phyloP scores from a whole-genome alignment of 1,140 invertebrate species.

The Drosophila azteca region DNA sequence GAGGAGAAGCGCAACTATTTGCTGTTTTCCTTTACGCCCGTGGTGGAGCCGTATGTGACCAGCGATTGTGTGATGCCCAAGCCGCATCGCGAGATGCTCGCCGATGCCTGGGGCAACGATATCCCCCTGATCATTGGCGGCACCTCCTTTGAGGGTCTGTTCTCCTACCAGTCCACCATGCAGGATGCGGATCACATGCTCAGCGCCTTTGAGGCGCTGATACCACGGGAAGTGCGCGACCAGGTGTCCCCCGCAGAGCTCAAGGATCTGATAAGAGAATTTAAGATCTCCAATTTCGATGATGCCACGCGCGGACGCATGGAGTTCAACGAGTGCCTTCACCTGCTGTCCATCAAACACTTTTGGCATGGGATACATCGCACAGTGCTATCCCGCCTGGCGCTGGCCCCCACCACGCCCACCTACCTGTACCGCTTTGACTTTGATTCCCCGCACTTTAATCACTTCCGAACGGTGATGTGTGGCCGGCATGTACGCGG shows the following conservation, averaged over 20 bases:
- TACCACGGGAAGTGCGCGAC: slow-evolving; percentile 48
- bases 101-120: slow-evolving; percentile 77
- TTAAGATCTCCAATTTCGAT: slow-evolving; percentile 57
- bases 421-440: slow-evolving; percentile 84
- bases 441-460: slow-evolving; percentile 73
- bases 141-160: slow-evolving; percentile 80
- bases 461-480: slow-evolving; percentile 68
- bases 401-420: slow-evolving; percentile 71
- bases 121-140: slow-evolving; percentile 83
- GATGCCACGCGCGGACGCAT: slow-evolving; percentile 50
- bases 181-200: slow-evolving; percentile 49
- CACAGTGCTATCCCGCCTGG: slow-evolving; percentile 51
- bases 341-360: slow-evolving; percentile 66
- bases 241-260: slow-evolving; percentile 26
- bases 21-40: slow-evolving; percentile 73
- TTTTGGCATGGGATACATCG: slow-evolving; percentile 82
- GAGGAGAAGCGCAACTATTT: slow-evolving; percentile 49
- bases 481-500: slow-evolving; percentile 73
- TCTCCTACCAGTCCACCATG: slow-evolving; percentile 57
- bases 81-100: slow-evolving; percentile 61
- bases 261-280: slow-evolving; percentile 43
- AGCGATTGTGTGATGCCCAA: slow-evolving; percentile 66
- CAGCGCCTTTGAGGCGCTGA: slow-evolving; percentile 48
- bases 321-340: slow-evolving; percentile 56
- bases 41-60: slow-evolving; percentile 80